A percentile compares a stretch with the other conserved stretches of the same genome.
Evolutionary conservation across 2,797 vertebrate species (phyloP).

Genomic region (Carapus acus): DNA sequence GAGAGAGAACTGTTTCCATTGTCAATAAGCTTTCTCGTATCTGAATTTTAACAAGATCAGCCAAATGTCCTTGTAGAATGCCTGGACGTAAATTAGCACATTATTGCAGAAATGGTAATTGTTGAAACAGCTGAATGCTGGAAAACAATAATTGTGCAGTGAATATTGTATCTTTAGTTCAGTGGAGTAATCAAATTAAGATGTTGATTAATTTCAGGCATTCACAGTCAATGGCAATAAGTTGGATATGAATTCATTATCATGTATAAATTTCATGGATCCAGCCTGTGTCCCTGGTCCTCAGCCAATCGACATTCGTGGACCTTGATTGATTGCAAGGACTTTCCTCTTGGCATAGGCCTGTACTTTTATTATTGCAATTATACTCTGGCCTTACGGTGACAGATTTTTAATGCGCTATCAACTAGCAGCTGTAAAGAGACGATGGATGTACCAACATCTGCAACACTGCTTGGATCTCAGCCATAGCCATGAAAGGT

Average conservation of each 20-base stretch:
- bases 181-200: not conserved
- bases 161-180: too few relatives aligned
- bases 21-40: too few relatives aligned
- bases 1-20: too few relatives aligned
- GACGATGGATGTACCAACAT: conserved; percentile 40
- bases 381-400: conserved; percentile 35
- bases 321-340: conserved; percentile 37
- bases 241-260: conserved; percentile 1
- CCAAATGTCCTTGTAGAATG: too few relatives aligned
- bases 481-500: conserved; percentile 13
- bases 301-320: conserved; percentile 23
- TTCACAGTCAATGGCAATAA: not conserved
- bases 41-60: too few relatives aligned
- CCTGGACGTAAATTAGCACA: too few relatives aligned
- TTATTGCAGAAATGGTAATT: too few relatives aligned
- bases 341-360: conserved; percentile 44
- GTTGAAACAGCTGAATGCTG: too few relatives aligned
- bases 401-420: conserved; percentile 43
- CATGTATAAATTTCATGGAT: not conserved
- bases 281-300: conserved; percentile 2
- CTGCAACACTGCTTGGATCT: conserved; percentile 11
- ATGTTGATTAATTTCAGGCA: not conserved
- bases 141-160: too few relatives aligned
- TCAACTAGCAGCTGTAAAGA: conserved; percentile 32
- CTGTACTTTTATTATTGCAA: conserved; percentile 42